These are phyloP conservation scores for Hypolimnas misippus DNA, from an alignment of 2,888 invertebrate species.

Conservation along the genomic window DNA sequence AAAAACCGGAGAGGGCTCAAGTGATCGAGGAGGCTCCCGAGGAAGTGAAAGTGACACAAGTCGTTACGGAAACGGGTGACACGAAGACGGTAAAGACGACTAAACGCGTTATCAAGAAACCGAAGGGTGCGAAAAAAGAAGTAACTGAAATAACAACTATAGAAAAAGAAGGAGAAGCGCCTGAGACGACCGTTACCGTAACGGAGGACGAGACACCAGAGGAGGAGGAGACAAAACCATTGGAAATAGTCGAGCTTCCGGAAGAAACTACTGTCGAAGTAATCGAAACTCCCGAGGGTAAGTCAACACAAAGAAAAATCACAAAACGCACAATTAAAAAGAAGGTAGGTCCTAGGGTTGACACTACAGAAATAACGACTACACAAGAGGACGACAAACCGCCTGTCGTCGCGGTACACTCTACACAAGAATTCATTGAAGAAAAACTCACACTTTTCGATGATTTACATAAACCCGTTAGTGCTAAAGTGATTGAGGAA, in stretches of 20 bases:
- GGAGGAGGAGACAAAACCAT: conserved; percentile 51
- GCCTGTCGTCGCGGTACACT: conserved; percentile 48
- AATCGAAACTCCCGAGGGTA: conserved; percentile 51
- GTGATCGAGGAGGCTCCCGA: conserved; percentile 26
- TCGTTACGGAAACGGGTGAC: conserved; percentile 36
- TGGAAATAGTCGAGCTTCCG: conserved; percentile 49
- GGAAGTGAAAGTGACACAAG: conserved; percentile 32
- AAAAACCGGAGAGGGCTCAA: conserved; percentile 39
- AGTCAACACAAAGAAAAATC: conserved; percentile 48
- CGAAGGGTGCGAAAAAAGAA: conserved; percentile 47
- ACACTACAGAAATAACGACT: conserved; percentile 48
- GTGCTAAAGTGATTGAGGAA: conserved; percentile 42
- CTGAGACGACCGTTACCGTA: conserved; percentile 56
- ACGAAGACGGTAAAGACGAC: conserved; percentile 27
- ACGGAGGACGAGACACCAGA: conserved; percentile 54
- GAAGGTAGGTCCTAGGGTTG: conserved; percentile 48
- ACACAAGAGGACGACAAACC: conserved; percentile 38
- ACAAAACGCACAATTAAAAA: conserved; percentile 44
- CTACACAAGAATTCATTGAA: conserved; percentile 50
- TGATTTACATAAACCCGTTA: conserved; percentile 35
- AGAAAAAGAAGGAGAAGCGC: conserved; percentile 58
- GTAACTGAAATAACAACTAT: conserved; percentile 51
- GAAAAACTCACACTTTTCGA: conserved; percentile 46
- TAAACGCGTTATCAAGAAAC: conserved; percentile 39
- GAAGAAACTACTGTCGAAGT: conserved; percentile 45